Evolutionary conservation across 2,797 vertebrate genomes (phyloP).

Genomic region (Adrianichthys oophorus): DNA sequence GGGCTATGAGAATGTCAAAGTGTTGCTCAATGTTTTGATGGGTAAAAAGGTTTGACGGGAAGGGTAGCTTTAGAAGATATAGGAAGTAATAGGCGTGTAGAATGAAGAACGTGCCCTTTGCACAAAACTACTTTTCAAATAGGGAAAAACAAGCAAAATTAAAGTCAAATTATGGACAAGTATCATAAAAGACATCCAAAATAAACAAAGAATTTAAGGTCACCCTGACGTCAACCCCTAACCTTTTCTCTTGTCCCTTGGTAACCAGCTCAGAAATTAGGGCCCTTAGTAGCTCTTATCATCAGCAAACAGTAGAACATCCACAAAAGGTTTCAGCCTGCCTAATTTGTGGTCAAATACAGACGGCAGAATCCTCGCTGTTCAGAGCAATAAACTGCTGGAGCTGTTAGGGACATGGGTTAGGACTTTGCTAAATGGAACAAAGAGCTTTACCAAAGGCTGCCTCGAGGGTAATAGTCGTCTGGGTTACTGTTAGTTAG

Average conservation of each 20-base stretch:
- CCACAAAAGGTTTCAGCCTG: slow-evolving; percentile 70
- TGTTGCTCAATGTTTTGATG: too few relatives aligned
- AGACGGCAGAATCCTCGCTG: slow-evolving; percentile 54
- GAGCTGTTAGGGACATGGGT: slow-evolving; percentile 50
- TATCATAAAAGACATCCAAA: too few relatives aligned
- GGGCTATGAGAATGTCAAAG: too few relatives aligned
- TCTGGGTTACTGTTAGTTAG: too few relatives aligned
- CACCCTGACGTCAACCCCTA: slow-evolving; percentile 20
- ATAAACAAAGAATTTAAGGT: slow-evolving; percentile 1
- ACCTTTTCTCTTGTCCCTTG: slow-evolving; percentile 18
- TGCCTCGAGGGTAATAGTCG: slow-evolving; percentile 61
- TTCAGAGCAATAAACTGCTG: slow-evolving; percentile 62
- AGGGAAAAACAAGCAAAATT: too few relatives aligned
- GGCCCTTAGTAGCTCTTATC: slow-evolving; percentile 69
- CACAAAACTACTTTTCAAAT: too few relatives aligned
- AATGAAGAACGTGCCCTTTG: too few relatives aligned
- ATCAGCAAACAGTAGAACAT: slow-evolving; percentile 66
- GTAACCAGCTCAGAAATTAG: slow-evolving; percentile 26
- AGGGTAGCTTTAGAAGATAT: too few relatives aligned
- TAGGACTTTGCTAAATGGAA: slow-evolving; percentile 59
- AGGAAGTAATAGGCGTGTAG: too few relatives aligned
- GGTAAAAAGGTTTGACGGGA: too few relatives aligned
- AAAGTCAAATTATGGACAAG: too few relatives aligned
- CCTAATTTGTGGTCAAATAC: slow-evolving; percentile 80
- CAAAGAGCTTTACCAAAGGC: slow-evolving; percentile 60